A percentile compares a stretch with the other conserved stretches of the same genome.
These are phyloP conservation scores for Ladona fulva DNA, from an alignment of 1,140 invertebrate genomes.

Conservation along the genomic window DNA sequence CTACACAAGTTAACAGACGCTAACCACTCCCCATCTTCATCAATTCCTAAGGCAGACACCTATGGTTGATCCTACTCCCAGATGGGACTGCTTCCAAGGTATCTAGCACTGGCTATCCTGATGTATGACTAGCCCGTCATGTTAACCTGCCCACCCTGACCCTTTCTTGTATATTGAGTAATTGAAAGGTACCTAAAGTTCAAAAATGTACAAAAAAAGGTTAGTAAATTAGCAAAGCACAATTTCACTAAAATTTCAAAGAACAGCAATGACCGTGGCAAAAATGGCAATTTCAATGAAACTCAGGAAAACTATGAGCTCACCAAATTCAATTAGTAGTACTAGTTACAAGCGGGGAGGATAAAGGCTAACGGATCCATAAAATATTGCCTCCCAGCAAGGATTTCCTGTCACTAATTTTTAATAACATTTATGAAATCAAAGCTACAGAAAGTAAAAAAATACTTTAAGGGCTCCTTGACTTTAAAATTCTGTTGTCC, in stretches of 20 bases:
- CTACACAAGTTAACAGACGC: neutral
- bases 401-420: neutral
- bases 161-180: constrained; percentile 4
- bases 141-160: constrained; percentile 6
- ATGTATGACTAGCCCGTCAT: neutral
- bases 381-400: neutral
- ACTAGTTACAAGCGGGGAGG: neutral
- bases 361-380: neutral
- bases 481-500: too few relatives aligned
- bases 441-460: too few relatives aligned
- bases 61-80: constrained; percentile 4
- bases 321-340: neutral
- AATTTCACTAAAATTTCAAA: neutral
- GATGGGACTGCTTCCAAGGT: neutral
- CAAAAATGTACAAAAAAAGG: constrained; percentile 5
- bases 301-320: neutral
- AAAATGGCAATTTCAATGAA: neutral
- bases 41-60: constrained; percentile 7
- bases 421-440: neutral
- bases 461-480: too few relatives aligned
- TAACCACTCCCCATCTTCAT: constrained; percentile 1
- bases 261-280: neutral
- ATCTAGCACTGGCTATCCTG: constrained; percentile 7
- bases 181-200: constrained; percentile 10
- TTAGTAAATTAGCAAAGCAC: constrained; percentile 10